phyloP scores from a whole-genome alignment of 2,888 invertebrate species.

The Campopleginae sp. region DNA sequence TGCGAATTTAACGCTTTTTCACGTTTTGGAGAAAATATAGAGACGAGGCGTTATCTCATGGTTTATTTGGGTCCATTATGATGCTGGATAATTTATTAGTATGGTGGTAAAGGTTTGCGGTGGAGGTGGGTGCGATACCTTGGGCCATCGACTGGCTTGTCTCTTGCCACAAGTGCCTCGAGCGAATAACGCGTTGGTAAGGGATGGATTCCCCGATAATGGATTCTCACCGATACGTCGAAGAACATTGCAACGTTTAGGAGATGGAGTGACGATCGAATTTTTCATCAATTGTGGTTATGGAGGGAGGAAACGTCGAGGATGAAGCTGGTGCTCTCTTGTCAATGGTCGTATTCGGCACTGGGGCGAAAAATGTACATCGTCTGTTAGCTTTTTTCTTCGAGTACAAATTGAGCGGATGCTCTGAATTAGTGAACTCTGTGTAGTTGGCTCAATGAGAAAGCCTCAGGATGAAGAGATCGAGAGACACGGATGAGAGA shows the following conservation, averaged over 20 bases:
- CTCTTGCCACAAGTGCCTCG: conserved; percentile 1
- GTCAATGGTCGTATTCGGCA: conserved; percentile 20
- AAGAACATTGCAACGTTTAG: conserved; percentile 48
- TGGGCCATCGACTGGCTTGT: conserved; percentile 27
- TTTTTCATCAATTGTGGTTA: conserved; percentile 62
- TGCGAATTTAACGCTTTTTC: neutral
- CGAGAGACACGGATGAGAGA: conserved; percentile 9
- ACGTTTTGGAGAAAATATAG: neutral
- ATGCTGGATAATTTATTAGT: conserved; percentile 52
- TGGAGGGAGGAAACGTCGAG: conserved; percentile 44
- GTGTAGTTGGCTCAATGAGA: conserved; percentile 23
- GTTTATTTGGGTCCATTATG: neutral
- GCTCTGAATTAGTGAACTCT: conserved; percentile 55
- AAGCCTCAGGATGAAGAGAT: conserved; percentile 8
- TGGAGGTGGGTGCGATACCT: conserved; percentile 47
- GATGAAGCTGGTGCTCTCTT: conserved; percentile 29
- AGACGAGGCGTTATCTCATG: neutral
- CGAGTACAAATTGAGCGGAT: conserved; percentile 56
- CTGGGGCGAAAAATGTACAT: neutral
- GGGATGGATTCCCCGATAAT: conserved; percentile 52
- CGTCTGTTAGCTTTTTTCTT: conserved; percentile 6
- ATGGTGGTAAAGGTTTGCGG: conserved; percentile 48
- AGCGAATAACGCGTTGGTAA: neutral
- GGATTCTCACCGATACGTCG: conserved; percentile 63
- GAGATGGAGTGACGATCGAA: conserved; percentile 15